phyloP scores from a whole-genome alignment of 1,140 invertebrate species.

The Muscidifurax raptorellus region DNA sequence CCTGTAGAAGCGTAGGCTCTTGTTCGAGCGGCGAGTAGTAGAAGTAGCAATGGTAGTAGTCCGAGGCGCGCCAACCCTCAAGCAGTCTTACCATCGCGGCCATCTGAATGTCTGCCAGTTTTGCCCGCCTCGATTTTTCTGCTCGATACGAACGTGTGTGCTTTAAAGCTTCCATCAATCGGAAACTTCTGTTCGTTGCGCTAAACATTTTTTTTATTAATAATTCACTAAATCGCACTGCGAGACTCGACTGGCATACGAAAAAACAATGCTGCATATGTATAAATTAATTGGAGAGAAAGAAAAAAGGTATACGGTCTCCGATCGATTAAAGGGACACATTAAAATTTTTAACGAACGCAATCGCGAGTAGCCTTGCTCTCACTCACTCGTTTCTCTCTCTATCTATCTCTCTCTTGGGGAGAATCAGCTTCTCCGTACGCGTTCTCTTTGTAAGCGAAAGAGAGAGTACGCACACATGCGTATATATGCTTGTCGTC shows the following conservation, averaged over 20 bases:
- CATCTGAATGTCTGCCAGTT: too few species aligned
- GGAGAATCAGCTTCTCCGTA: constrained; percentile 45
- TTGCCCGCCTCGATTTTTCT: too few species aligned
- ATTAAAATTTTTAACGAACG: constrained; percentile 49
- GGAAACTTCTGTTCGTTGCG: too few species aligned
- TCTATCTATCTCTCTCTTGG: constrained; percentile 42
- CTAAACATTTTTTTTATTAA: neutral
- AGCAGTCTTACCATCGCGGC: constrained; percentile 51
- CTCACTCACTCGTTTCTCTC: neutral
- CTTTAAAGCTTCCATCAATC: constrained; percentile 26
- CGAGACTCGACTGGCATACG: neutral
- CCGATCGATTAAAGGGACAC: constrained; percentile 32
- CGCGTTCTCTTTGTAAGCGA: constrained; percentile 14
- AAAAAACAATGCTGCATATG: constrained; percentile 1
- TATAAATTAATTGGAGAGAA: constrained; percentile 25
- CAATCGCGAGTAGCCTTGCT: constrained; percentile 7
- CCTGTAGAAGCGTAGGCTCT: neutral
- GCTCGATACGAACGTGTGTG: neutral
- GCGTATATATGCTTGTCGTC: neutral
- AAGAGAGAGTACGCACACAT: neutral
- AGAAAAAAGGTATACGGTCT: constrained; percentile 44
- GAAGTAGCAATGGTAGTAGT: neutral
- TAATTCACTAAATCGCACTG: neutral
- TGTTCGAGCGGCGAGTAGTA: neutral
- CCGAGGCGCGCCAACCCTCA: constrained; percentile 32